A percentile compares a stretch with the other conserved stretches of the same genome.
phyloP scores from a whole-genome alignment of 2,888 invertebrate species.

The Cephus rjabovi region DNA sequence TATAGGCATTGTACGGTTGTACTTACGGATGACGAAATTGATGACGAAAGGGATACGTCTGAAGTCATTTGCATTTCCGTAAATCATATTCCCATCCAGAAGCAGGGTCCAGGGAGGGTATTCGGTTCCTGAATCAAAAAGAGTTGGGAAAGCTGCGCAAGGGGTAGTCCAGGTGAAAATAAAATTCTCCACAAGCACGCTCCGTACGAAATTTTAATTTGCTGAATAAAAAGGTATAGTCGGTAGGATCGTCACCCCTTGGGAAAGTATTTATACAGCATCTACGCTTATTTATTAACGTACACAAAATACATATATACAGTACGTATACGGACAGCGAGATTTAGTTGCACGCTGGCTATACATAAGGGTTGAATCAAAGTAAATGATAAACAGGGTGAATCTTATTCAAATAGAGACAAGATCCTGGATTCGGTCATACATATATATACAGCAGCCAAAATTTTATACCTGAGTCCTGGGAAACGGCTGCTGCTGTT shows the following conservation, averaged over 20 bases:
- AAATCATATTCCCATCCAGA: neutral
- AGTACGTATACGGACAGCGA: conserved; percentile 17
- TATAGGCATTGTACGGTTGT: neutral
- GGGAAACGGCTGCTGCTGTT: conserved; percentile 39
- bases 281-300: conserved; percentile 25
- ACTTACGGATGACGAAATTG: neutral
- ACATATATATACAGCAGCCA: neutral
- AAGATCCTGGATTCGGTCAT: conserved; percentile 55
- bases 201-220: conserved; percentile 62
- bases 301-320: conserved; percentile 26
- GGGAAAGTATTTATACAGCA: conserved; percentile 54
- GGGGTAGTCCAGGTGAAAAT: conserved; percentile 55
- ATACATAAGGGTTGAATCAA: conserved; percentile 40
- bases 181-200: conserved; percentile 50
- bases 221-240: conserved; percentile 29
- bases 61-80: neutral
- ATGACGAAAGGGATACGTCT: neutral
- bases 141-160: conserved; percentile 6
- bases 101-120: neutral
- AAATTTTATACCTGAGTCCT: conserved; percentile 41
- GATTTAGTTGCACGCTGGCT: neutral
- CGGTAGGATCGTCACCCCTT: conserved; percentile 44
- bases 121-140: neutral
- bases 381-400: conserved; percentile 64
- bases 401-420: conserved; percentile 65